Evolutionary conservation across 1,140 invertebrate species (phyloP), one percentile per base, ranked within the genome.

Genomic region (Drosophila elegans): DNA sequence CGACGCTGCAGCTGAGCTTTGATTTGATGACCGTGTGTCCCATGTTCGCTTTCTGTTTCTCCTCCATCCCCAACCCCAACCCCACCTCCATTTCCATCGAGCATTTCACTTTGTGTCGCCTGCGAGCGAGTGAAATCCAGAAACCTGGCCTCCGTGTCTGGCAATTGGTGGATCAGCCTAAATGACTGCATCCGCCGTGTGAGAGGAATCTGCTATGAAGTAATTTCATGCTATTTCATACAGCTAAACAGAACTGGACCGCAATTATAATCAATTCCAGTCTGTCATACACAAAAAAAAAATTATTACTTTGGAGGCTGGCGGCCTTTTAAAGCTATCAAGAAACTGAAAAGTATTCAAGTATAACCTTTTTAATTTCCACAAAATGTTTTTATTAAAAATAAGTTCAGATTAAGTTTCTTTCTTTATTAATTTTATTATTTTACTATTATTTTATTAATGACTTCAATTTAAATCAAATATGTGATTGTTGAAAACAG

Each of bases 181-280:
- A 86, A 88, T 88, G 83, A 82, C 55, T 82, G 79, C 79, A 86
- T 88, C 83, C 84, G 83, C 74, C 75, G 79, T 56, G 54, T 36
- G 69, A 79, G 54, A 45, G 62, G 75, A 79, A 71, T 72, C 44
- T 36, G 44, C 77, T 85, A 80, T 83, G 83, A 80, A 88, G 76
- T 86, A 86, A 84, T 84, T 84, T 84, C 76, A 83, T 74, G 74
- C 64, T 60, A 67, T 71, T 67, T 74, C 52, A 66, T 51, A 62
- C 44, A 55, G 36, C 68, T 29, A 49, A 71, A 36, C 29, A 16
- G 49, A 69, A 55, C 64, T 48, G 63, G 42, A 44, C 67, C 49
- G 55, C 44, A 88, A 88, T 88, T 88, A 89, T 77, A 88, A 67
- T 83, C 75, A 89, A 88, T 89, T 84, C 38, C 62, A 46, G 62